Conservation (phyloP, 2,113 vertebrate species). For the Ciconia stormi region DNA sequence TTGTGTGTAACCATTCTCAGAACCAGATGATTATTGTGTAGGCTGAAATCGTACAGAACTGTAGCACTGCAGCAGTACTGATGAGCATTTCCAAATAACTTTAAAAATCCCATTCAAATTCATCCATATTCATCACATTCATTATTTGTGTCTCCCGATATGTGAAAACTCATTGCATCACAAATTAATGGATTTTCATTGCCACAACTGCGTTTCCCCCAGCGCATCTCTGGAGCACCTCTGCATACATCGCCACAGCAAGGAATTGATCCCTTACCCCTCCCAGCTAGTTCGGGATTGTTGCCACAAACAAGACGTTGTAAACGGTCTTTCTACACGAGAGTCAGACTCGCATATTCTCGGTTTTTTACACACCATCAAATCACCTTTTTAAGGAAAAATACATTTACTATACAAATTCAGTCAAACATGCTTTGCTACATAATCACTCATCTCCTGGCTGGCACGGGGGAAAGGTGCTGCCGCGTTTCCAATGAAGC, state of each 20-base stretch:
- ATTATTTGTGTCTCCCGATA: background rate
- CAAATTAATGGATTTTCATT: background rate
- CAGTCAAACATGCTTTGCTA: background rate
- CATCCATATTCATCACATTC: background rate
- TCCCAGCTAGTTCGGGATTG: background rate
- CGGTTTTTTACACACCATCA: background rate
- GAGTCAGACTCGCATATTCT: background rate
- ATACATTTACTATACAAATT: background rate
- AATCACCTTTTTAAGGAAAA: background rate
- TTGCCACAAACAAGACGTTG: background rate
- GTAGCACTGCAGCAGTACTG: background rate
- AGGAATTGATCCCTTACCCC: fast-evolving
- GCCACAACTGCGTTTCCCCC: background rate
- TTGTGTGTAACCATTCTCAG: background rate
- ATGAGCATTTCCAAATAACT: background rate
- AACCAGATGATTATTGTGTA: background rate
- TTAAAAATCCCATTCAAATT: background rate
- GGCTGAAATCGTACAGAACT: background rate
- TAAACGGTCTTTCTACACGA: fast-evolving
- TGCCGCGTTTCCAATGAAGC: background rate
- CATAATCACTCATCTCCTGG: background rate
- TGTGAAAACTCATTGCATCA: background rate
- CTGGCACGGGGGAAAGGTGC: background rate
- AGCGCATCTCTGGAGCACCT: background rate
- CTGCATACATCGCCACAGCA: background rate